Evolutionary conservation across 2,113 vertebrate species (phyloP).

Genomic region (Semnopithecus entellus): DNA sequence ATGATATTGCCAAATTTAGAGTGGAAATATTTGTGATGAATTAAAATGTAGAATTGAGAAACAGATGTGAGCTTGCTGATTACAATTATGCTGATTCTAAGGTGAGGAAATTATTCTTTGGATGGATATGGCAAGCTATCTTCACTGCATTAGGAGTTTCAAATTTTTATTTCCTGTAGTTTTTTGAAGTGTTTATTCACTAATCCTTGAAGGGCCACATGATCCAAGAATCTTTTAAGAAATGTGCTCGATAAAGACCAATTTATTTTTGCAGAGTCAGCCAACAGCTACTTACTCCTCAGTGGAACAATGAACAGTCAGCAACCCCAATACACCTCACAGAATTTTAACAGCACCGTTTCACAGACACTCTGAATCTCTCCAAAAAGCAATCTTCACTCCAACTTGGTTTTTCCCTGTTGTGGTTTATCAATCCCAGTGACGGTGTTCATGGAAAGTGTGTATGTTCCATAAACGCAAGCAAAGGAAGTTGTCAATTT

Average conservation of each 20-base stretch:
- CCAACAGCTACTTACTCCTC: constrained; percentile 48
- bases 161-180: background rate
- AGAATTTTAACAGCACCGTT: background rate
- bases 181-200: constrained; percentile 26
- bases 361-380: constrained; percentile 46
- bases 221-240: constrained; percentile 57
- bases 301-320: constrained; percentile 56
- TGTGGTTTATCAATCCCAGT: constrained; percentile 37
- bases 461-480: background rate
- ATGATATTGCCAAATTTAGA: background rate
- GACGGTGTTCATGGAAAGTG: background rate
- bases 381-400: constrained; percentile 43
- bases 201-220: constrained; percentile 32
- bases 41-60: background rate
- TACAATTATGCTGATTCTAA: background rate
- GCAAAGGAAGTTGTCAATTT: background rate
- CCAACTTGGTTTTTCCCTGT: background rate
- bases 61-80: background rate
- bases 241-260: constrained; percentile 39
- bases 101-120: background rate
- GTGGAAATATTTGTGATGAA: background rate
- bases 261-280: constrained; percentile 65
- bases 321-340: background rate
- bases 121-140: background rate
- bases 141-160: background rate